A percentile compares a stretch with the other conserved stretches of the same genome.
Conservation (phyloP, 1,140 invertebrate genomes). For the Camponotus vicinus region DNA sequence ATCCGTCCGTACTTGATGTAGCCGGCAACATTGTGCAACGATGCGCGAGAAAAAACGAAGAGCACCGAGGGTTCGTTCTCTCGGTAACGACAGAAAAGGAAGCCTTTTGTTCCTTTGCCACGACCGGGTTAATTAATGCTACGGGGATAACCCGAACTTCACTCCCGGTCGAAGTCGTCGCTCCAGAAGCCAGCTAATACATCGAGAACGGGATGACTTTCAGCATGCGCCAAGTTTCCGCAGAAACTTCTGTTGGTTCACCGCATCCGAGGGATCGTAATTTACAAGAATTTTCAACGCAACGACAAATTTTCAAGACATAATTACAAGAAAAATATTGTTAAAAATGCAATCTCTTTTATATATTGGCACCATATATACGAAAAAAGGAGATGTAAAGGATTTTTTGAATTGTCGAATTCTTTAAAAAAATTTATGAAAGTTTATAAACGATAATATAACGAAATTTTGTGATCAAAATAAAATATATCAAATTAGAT, state of each 20-base stretch:
- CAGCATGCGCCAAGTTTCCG: neutral
- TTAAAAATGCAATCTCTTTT: neutral
- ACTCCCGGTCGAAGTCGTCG: conserved; percentile 36
- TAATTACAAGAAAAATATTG: neutral
- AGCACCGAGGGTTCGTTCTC: conserved; percentile 14
- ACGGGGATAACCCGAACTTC: conserved; percentile 56
- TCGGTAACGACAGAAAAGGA: conserved; percentile 49
- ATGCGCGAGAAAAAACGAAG: conserved; percentile 56
- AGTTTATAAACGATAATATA: neutral
- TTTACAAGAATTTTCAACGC: conserved; percentile 5
- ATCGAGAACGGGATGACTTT: conserved; percentile 22
- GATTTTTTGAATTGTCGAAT: neutral
- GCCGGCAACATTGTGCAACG: conserved; percentile 41
- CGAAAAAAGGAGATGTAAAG: neutral
- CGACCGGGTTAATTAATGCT: conserved; percentile 67
- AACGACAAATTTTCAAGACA: neutral
- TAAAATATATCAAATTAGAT: neutral
- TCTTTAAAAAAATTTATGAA: neutral
- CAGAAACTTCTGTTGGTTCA: conserved; percentile 17
- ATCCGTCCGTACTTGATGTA: neutral
- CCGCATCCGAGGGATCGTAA: neutral
- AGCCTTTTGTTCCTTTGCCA: conserved; percentile 70
- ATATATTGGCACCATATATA: neutral
- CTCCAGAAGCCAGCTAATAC: conserved; percentile 31
- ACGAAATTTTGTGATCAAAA: neutral